Conservation (phyloP, 64 coral and sea anemone genomes). For the Platygyra sinensis region DNA sequence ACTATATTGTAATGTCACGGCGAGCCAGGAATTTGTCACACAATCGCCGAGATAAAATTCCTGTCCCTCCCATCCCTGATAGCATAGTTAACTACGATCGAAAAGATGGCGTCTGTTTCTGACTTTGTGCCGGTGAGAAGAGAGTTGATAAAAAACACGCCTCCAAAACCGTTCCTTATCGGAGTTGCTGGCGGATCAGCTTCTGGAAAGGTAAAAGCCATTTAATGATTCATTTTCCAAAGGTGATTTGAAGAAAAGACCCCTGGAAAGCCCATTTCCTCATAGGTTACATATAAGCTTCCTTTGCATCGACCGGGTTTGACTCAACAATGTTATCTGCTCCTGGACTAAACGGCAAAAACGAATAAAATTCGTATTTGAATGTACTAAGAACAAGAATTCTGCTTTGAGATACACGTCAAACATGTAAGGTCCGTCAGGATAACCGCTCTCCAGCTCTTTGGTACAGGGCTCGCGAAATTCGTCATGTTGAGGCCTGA, state of each 20-base stretch:
- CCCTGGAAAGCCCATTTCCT: too few relatives aligned
- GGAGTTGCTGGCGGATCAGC: conserved; percentile 99
- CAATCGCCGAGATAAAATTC: too few relatives aligned
- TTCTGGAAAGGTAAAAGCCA: conserved; percentile 89
- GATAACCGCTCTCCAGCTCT: not conserved
- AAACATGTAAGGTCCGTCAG: not conserved
- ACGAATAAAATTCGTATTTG: not conserved
- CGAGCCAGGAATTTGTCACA: too few relatives aligned
- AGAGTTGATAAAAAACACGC: conserved; percentile 29
- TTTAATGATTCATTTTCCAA: not conserved
- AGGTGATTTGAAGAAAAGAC: not conserved
- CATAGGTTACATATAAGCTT: not conserved
- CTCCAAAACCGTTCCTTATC: conserved; percentile 90
- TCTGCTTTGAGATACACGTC: not conserved
- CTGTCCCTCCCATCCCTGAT: conserved; percentile 6
- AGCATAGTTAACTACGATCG: not conserved
- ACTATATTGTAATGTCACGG: too few relatives aligned
- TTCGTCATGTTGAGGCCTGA: too few relatives aligned
- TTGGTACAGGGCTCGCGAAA: too few relatives aligned
- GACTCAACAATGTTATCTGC: too few relatives aligned
- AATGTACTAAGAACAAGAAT: not conserved
- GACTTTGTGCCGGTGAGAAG: not conserved
- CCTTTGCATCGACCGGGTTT: too few relatives aligned
- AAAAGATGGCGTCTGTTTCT: conserved; percentile 30
- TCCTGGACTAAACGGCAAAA: not conserved